phyloP scores from a whole-genome alignment of 2,113 vertebrate genomes.

The Piprites chloris region DNA sequence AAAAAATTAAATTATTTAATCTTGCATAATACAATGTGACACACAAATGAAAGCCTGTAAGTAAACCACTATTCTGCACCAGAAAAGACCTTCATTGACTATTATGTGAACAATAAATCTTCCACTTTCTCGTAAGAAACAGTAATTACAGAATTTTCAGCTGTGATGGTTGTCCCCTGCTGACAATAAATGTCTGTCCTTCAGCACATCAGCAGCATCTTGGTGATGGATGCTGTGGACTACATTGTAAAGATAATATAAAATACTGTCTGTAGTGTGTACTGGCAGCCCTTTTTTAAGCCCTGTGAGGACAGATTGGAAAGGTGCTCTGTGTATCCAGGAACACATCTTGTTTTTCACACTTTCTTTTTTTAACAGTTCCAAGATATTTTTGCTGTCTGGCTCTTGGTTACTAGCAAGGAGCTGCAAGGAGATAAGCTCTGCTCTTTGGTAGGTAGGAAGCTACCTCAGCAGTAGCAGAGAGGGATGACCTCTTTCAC shows the following conservation, averaged over 20 bases:
- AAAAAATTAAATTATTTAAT: neutral
- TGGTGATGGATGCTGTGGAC: slow-evolving; percentile 24
- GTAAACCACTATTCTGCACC: neutral
- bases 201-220: neutral
- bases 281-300: neutral
- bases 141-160: slow-evolving; percentile 39
- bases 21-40: neutral
- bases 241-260: neutral
- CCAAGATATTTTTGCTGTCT: slow-evolving; percentile 34
- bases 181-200: slow-evolving; percentile 42
- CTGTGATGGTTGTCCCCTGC: slow-evolving; percentile 10
- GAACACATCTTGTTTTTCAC: neutral
- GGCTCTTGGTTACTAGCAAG: slow-evolving; percentile 21
- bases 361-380: slow-evolving; percentile 22
- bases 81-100: slow-evolving; percentile 37
- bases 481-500: neutral
- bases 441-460: neutral
- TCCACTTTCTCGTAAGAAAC: slow-evolving; percentile 45
- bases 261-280: neutral
- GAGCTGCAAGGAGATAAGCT: slow-evolving; percentile 18
- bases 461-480: slow-evolving; percentile 12
- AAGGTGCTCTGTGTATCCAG: slow-evolving; percentile 3
- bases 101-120: slow-evolving; percentile 37
- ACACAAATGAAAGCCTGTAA: neutral
- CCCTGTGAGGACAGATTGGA: neutral